Conservation (phyloP, 2,888 invertebrate species). For the Oscheius sp. region DNA sequence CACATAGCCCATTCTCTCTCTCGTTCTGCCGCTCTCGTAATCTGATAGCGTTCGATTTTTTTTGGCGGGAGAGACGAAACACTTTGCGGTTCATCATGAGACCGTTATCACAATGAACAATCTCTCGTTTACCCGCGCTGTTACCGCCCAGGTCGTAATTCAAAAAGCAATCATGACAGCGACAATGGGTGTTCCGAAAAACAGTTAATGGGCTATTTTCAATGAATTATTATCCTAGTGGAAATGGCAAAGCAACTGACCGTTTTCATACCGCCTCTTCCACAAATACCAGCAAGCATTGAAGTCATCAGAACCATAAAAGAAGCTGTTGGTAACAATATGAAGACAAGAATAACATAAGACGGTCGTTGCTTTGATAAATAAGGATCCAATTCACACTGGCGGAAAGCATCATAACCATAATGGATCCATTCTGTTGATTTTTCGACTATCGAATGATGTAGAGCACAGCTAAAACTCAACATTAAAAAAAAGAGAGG, state of each 20-base stretch:
- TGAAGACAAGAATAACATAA: neutral
- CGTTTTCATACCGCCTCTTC: slow-evolving; percentile 27
- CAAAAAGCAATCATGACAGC: neutral
- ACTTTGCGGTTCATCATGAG: neutral
- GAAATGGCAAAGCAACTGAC: neutral
- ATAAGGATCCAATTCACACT: slow-evolving; percentile 9
- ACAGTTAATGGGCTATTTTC: neutral
- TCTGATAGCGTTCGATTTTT: neutral
- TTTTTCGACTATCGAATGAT: neutral
- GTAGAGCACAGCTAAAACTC: slow-evolving; percentile 13
- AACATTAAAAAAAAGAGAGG: neutral
- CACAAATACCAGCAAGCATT: slow-evolving; percentile 16
- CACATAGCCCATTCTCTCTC: neutral
- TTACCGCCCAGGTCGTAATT: slow-evolving; percentile 8
- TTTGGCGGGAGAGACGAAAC: neutral
- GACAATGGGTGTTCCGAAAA: neutral
- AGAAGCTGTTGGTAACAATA: neutral
- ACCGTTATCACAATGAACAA: neutral
- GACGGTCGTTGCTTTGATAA: neutral
- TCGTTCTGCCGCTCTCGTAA: too few species aligned
- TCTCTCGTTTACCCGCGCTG: neutral
- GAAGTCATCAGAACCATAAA: slow-evolving; percentile 5
- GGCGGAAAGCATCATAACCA: slow-evolving; percentile 6
- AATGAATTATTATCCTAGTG: neutral
- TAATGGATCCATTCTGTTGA: slow-evolving; percentile 19